Percentiles rank a stretch among this genome's conserved stretches.
Conservation (phyloP, 2,797 vertebrate genomes). For the Eptatretus atami region DNA sequence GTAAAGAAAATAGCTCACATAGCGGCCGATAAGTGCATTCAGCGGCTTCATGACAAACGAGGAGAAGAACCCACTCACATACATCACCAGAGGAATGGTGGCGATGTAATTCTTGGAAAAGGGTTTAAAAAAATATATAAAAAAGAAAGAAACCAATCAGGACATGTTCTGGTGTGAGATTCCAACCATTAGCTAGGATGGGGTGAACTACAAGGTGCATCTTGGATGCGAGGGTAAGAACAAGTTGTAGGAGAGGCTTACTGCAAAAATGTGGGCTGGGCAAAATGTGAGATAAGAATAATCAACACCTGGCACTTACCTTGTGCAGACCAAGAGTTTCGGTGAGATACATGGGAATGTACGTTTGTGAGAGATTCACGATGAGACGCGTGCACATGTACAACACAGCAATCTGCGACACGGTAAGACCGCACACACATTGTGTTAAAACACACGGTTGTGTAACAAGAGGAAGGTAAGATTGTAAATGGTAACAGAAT, state of each 20-base stretch:
- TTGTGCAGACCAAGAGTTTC: constrained; percentile 51
- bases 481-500: not conserved
- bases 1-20: constrained; percentile 18
- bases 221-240: not conserved
- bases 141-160: too few relatives aligned
- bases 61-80: constrained; percentile 46
- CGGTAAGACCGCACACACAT: not conserved
- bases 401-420: constrained; percentile 34
- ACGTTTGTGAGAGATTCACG: constrained; percentile 66
- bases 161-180: too few relatives aligned
- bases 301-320: constrained; percentile 17
- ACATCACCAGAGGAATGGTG: constrained; percentile 63
- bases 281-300: not conserved
- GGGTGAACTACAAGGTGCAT: too few relatives aligned
- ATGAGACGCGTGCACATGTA: constrained; percentile 75
- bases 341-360: constrained; percentile 66
- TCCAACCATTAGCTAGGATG: too few relatives aligned
- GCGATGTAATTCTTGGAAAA: constrained; percentile 43
- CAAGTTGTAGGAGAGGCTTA: not conserved
- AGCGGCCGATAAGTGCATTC: constrained; percentile 35
- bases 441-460: too few relatives aligned
- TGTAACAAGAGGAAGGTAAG: not conserved
- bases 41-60: constrained; percentile 66
- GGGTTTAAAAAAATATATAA: too few relatives aligned
- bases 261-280: not conserved